phyloP scores from a whole-genome alignment of 2,113 vertebrate species.

The Maccullochella peelii region DNA sequence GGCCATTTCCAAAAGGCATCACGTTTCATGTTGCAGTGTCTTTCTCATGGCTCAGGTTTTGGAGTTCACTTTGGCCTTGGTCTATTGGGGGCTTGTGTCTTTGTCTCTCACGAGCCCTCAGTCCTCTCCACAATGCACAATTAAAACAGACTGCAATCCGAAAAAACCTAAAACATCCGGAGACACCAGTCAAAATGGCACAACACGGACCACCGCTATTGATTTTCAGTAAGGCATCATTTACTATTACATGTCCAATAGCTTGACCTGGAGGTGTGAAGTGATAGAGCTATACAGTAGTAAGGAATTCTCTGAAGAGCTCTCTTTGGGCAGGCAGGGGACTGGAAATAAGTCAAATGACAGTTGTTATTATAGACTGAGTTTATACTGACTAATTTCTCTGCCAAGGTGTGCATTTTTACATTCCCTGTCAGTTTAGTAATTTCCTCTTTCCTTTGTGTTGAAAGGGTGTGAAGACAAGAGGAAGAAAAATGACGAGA shows the following conservation, averaged over 20 bases:
- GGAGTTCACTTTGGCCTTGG: conserved; percentile 59
- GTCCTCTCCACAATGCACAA: conserved; percentile 12
- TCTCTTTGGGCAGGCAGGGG: not conserved
- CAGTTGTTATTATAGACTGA: conserved; percentile 15
- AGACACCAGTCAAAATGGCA: conserved; percentile 12
- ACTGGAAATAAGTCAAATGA: conserved; percentile 40
- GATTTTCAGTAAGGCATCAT: conserved; percentile 40
- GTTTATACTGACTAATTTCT: conserved; percentile 35
- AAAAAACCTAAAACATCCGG: conserved; percentile 29
- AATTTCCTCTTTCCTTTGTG: conserved; percentile 22
- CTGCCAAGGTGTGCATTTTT: conserved; percentile 4
- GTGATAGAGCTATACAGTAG: not conserved
- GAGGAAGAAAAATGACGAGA: conserved; percentile 29
- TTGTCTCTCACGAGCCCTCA: not conserved
- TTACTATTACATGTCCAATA: not conserved
- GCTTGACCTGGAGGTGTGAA: conserved; percentile 31
- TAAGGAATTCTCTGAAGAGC: not conserved
- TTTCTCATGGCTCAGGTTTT: conserved; percentile 70
- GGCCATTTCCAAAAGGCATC: conserved; percentile 75
- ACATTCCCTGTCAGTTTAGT: conserved; percentile 7
- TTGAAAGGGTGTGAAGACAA: conserved; percentile 33
- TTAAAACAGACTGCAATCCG: conserved; percentile 13
- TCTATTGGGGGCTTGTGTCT: not conserved
- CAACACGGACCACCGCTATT: conserved; percentile 10
- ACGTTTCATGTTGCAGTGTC: conserved; percentile 76